Percentiles rank a stretch among this genome's conserved stretches.
phyloP scores from a whole-genome alignment of 92 coral and sea anemone genomes.

The Palythoa grandis region DNA sequence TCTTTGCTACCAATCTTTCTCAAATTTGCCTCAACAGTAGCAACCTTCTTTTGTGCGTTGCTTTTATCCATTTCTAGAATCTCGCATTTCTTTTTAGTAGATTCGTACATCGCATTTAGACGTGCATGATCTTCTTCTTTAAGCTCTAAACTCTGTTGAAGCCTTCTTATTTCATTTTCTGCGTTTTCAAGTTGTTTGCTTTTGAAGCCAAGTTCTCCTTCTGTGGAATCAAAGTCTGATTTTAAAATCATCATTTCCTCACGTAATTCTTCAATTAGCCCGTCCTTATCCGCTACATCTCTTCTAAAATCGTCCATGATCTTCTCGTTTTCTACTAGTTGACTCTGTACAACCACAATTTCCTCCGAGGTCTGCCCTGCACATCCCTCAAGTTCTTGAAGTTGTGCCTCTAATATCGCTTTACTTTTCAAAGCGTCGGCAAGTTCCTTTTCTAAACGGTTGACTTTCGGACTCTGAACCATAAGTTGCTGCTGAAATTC shows the following conservation, averaged over 20 bases:
- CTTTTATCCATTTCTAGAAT: slow-evolving; percentile 82
- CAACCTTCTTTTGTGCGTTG: slow-evolving; percentile 82
- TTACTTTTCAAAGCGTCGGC: slow-evolving; percentile 69
- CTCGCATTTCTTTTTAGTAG: slow-evolving; percentile 80
- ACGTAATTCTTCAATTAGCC: slow-evolving; percentile 78
- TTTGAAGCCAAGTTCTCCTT: slow-evolving; percentile 75
- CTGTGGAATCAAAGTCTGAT: slow-evolving; percentile 76
- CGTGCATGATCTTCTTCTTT: slow-evolving; percentile 81
- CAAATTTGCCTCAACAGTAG: slow-evolving; percentile 61
- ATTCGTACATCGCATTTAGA: slow-evolving; percentile 62
- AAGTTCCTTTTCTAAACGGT: slow-evolving; percentile 76
- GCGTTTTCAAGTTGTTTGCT: slow-evolving; percentile 72
- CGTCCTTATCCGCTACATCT: slow-evolving; percentile 83
- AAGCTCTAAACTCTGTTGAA: slow-evolving; percentile 72
- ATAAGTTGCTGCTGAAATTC: slow-evolving; percentile 87
- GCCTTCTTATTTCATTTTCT: slow-evolving; percentile 83
- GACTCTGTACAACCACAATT: slow-evolving; percentile 78
- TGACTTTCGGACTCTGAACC: slow-evolving; percentile 74
- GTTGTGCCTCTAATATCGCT: slow-evolving; percentile 69
- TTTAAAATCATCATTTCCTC: slow-evolving; percentile 78
- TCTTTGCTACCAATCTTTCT: slow-evolving; percentile 71
- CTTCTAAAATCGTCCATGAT: slow-evolving; percentile 81
- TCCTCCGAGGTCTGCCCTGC: slow-evolving; percentile 76
- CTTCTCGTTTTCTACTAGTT: slow-evolving; percentile 85
- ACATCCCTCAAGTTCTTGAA: slow-evolving; percentile 66